Conservation (phyloP, 2,113 vertebrate species). For the Indri indri region DNA sequence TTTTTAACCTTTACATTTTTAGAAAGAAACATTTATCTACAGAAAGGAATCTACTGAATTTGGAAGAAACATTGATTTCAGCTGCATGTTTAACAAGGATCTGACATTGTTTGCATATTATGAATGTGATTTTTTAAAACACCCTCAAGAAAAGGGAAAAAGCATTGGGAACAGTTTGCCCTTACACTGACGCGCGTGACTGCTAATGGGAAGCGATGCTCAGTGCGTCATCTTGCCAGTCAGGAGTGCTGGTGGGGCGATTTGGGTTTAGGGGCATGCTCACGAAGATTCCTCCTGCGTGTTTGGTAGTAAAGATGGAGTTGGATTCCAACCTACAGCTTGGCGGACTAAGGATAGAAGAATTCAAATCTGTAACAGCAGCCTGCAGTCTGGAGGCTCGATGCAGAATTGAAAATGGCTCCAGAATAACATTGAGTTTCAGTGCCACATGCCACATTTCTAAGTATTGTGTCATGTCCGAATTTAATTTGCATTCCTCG, state of each 20-base stretch:
- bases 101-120: not conserved
- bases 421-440: conserved; percentile 7
- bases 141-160: not conserved
- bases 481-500: conserved; percentile 64
- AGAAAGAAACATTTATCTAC: conserved; percentile 1
- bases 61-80: conserved; percentile 6
- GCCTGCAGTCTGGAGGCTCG: conserved; percentile 43
- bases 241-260: not conserved
- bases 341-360: not conserved
- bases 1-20: conserved; percentile 29
- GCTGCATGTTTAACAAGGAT: not conserved
- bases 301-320: not conserved
- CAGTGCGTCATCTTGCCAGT: rapidly evolving
- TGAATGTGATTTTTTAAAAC: not conserved
- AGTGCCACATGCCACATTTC: conserved; percentile 52
- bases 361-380: conserved; percentile 39
- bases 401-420: conserved; percentile 14
- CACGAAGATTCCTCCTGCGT: not conserved
- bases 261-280: not conserved
- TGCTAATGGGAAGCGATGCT: rapidly evolving
- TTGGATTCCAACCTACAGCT: not conserved
- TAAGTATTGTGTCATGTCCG: conserved; percentile 35
- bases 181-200: rapidly evolving
- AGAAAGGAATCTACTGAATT: not conserved
- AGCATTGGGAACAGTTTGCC: rapidly evolving